Base-by-base conservation (phyloP, 1,140 invertebrate genomes). In the Portunus trituberculatus region DNA sequence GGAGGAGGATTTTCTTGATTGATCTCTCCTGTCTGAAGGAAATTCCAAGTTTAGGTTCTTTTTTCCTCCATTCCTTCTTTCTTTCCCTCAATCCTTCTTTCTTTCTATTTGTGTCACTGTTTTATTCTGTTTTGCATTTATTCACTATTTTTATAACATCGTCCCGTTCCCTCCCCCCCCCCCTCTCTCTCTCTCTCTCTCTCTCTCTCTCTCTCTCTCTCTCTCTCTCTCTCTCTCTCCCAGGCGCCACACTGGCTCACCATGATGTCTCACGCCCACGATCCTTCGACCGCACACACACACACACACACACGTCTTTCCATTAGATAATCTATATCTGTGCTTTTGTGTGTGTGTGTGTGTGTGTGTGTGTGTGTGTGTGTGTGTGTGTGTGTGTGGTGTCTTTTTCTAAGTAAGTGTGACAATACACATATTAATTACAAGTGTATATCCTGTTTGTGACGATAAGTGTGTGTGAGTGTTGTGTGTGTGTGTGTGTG, bases 1-100 rank as follows among this genome's bases (percentile, higher is more conserved):
- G 67, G 67, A 76, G 6, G 67, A 59, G 67, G 67, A 76, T 76
- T 76, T 76, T n/a, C 67, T 76, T 76, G 67, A 76, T 76, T 76
- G 67, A 76, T 76, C 67, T 59, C 39, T 39, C 39, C 67, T n/a
- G 67, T 76, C 67, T 76, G 67, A 76, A 76, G n/a, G 67, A 12
- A n/a, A 25, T 25, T 39, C 67, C 25, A 20, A 7, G 20, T 76
- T n/a, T n/a, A 76, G 67, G 12, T 16, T n/a, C 67, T 8, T n/a
- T 76, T n/a, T 76, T n/a, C 67, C 67, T 76, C 20, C 59, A 4
- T 25, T 76, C 20, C 59, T 25, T 76, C 20, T 20, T 76, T 25
- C 20, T 25, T 25, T 25, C 20, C 59, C 20, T 76, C 59, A 7
- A 25, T 16, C 8, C 14, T 16, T 6, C n/a, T 12, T 48, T 39